A percentile compares a stretch with the other conserved stretches of the same genome.
These are phyloP conservation scores for Elachura formosa DNA, from an alignment of 2,113 vertebrate species.

Conservation along the genomic window DNA sequence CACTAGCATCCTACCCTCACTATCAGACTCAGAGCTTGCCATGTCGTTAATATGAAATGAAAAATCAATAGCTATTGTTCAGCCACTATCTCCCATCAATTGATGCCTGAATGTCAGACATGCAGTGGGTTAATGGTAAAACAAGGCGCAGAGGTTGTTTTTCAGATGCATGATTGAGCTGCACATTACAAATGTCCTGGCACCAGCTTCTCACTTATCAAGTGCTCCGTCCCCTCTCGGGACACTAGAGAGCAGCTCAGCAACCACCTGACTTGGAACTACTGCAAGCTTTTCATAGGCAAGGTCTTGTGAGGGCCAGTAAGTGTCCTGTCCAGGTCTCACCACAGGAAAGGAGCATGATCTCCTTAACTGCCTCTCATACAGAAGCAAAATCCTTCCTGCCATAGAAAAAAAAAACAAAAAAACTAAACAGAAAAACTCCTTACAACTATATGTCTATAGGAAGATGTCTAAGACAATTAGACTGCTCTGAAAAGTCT, in stretches of 20 bases:
- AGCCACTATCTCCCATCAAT: neutral
- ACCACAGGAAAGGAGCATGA: neutral
- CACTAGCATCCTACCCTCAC: neutral
- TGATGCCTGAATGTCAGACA: neutral
- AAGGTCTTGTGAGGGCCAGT: neutral
- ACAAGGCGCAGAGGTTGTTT: neutral
- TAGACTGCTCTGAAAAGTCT: neutral
- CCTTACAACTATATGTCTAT: no score
- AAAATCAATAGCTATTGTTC: conserved; percentile 51
- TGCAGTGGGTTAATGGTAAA: neutral
- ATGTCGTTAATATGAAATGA: neutral
- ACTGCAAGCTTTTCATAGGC: neutral
- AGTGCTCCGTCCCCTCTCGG: neutral
- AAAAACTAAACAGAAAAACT: neutral
- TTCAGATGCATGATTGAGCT: neutral
- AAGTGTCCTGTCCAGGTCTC: neutral
- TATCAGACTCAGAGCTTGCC: neutral
- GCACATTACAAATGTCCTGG: neutral
- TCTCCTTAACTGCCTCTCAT: neutral
- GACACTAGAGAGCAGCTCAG: neutral
- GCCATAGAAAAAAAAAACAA: neutral
- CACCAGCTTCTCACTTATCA: neutral
- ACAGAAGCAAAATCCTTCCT: neutral
- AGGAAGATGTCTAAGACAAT: neutral
- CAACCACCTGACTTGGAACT: neutral